phyloP scores from a whole-genome alignment of 2,888 invertebrate species.

The Diachrysia chrysitis region DNA sequence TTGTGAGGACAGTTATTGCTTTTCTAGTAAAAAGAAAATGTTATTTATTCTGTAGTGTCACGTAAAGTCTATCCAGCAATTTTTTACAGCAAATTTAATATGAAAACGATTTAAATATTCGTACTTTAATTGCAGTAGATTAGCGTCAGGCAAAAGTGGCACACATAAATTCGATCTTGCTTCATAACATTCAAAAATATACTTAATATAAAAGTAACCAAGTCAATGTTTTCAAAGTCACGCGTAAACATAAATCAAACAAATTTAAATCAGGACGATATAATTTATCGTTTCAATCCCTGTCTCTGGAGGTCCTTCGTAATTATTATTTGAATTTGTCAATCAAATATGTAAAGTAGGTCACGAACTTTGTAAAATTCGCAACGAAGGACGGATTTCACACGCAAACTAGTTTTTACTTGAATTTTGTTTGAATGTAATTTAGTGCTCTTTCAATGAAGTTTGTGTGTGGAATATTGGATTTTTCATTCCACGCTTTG shows the following conservation, averaged over 20 bases:
- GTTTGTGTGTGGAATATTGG: not conserved
- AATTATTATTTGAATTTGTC: slow-evolving; percentile 54
- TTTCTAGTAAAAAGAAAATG: not conserved
- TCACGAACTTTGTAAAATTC: slow-evolving; percentile 39
- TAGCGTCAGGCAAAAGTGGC: not conserved
- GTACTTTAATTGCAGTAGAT: not conserved
- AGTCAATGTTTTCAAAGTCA: slow-evolving; percentile 10
- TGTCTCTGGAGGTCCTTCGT: slow-evolving; percentile 8
- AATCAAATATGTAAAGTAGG: slow-evolving; percentile 62
- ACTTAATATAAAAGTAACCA: not conserved
- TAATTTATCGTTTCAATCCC: slow-evolving; percentile 13
- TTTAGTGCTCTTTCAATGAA: slow-evolving; percentile 9
- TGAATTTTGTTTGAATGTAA: slow-evolving; percentile 15
- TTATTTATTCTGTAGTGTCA: not conserved
- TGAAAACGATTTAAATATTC: too few species aligned
- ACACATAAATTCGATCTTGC: not conserved
- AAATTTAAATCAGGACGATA: slow-evolving; percentile 21
- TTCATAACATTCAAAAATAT: not conserved
- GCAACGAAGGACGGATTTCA: not conserved
- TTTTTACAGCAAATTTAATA: too few species aligned
- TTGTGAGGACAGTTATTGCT: not conserved
- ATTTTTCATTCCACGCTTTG: not conserved
- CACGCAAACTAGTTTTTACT: slow-evolving; percentile 16
- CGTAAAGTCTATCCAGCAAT: too few species aligned
- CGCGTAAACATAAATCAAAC: slow-evolving; percentile 29